phyloP scores from a whole-genome alignment of 2,113 vertebrate genomes.

The Oxyura jamaicensis region DNA sequence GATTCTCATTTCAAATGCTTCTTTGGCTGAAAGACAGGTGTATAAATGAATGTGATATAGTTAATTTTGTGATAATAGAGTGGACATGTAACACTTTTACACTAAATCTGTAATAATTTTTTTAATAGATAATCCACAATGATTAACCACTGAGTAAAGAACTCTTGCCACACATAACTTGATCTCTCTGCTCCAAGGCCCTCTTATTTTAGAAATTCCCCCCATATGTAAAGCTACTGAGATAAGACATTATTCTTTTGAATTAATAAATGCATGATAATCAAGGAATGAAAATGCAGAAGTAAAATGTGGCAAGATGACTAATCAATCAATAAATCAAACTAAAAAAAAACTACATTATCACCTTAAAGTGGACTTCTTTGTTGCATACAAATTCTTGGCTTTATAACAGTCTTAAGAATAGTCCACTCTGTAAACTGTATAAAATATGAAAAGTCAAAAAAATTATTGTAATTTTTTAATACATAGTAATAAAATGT shows the following conservation, averaged over 20 bases:
- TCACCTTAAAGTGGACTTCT: conserved; percentile 66
- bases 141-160: background rate
- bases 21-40: conserved; percentile 85
- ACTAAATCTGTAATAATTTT: background rate
- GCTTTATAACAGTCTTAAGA: conserved; percentile 66
- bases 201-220: background rate
- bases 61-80: background rate
- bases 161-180: background rate
- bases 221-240: background rate
- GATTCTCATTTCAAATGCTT: conserved; percentile 86
- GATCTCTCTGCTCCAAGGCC: background rate
- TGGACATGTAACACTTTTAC: background rate
- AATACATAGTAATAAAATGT: background rate
- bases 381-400: conserved; percentile 63
- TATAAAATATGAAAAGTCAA: conserved; percentile 54
- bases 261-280: background rate
- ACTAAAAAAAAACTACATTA: conserved; percentile 44
- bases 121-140: background rate
- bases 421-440: conserved; percentile 63
- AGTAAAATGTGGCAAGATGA: conserved; percentile 28
- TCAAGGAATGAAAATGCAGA: conserved; percentile 32
- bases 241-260: background rate
- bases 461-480: conserved; percentile 37
- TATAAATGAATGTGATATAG: background rate
- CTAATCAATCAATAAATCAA: conserved; percentile 28